phyloP scores from a whole-genome alignment of 2,113 vertebrate species.

The Clupea harengus region DNA sequence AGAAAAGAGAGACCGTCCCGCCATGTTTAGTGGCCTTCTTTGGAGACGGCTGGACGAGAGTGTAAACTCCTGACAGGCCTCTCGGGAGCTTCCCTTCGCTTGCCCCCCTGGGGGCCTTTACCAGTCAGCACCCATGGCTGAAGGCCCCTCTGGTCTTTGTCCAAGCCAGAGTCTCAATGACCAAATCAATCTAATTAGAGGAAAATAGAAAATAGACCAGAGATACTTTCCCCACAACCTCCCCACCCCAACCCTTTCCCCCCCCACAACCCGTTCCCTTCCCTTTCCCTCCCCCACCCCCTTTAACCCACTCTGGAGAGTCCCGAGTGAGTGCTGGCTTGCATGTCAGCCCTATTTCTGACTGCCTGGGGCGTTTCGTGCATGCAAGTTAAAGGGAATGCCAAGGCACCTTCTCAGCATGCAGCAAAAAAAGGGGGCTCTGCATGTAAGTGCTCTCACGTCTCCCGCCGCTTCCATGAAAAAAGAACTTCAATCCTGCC shows the following conservation, averaged over 20 bases:
- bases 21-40: constrained; percentile 54
- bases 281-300: constrained; percentile 23
- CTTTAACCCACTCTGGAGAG: constrained; percentile 61
- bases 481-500: constrained; percentile 29
- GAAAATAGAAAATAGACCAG: constrained; percentile 69
- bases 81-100: constrained; percentile 24
- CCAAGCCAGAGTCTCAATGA: constrained; percentile 56
- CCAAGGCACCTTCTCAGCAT: constrained; percentile 76
- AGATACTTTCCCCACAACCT: constrained; percentile 48
- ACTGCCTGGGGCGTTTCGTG: constrained; percentile 72
- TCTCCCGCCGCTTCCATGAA: constrained; percentile 48
- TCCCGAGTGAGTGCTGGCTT: constrained; percentile 46
- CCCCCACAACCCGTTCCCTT: neutral
- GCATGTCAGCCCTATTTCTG: constrained; percentile 76
- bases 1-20: constrained; percentile 46
- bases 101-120: constrained; percentile 34
- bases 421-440: constrained; percentile 66
- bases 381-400: constrained; percentile 72
- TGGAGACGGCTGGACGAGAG: constrained; percentile 24
- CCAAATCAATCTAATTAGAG: constrained; percentile 70
- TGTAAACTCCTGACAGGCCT: constrained; percentile 31
- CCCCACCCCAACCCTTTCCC: neutral
- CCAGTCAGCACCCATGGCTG: constrained; percentile 7
- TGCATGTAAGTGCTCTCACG: constrained; percentile 59
- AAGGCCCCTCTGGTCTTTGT: constrained; percentile 4